These are phyloP conservation scores for Drosophila aff. DNA, from an alignment of 1,140 invertebrate genomes.

Conservation along the genomic window DNA sequence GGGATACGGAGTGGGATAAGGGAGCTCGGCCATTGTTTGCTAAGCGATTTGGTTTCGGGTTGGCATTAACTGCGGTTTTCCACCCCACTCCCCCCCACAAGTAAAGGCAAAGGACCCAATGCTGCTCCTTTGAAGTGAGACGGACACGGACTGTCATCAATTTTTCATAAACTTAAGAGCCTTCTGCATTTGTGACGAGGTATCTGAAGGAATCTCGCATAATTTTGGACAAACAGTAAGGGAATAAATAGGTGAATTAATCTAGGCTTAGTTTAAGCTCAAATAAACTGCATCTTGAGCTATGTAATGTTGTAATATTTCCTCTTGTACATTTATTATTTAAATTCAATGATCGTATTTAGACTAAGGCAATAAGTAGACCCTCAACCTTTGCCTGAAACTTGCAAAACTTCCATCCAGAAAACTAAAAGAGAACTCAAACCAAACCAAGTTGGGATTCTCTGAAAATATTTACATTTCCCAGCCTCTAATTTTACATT, in stretches of 20 bases:
- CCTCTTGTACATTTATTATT: too few species aligned
- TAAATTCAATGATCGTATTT: neutral
- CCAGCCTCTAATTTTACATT: neutral
- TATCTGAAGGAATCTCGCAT: neutral
- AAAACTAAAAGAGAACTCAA: constrained; percentile 12
- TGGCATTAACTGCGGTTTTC: constrained; percentile 69
- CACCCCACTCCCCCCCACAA: neutral
- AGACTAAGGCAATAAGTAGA: neutral
- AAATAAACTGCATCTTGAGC: neutral
- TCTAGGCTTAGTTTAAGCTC: neutral
- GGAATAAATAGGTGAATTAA: constrained; percentile 1
- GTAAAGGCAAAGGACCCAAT: constrained; percentile 3
- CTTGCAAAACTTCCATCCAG: neutral
- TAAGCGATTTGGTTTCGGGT: constrained; percentile 72
- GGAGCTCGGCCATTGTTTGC: constrained; percentile 66
- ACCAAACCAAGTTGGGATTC: neutral
- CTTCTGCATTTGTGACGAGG: constrained; percentile 3
- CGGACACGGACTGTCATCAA: constrained; percentile 58
- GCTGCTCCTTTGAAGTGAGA: constrained; percentile 60
- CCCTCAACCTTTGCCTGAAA: neutral
- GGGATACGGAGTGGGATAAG: neutral
- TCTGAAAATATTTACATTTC: constrained; percentile 11
- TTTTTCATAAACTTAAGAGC: constrained; percentile 25
- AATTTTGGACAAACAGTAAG: neutral
- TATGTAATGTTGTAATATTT: neutral